Base-by-base conservation (phyloP, 2,888 invertebrate genomes). In the Hetaerina titia region DNA sequence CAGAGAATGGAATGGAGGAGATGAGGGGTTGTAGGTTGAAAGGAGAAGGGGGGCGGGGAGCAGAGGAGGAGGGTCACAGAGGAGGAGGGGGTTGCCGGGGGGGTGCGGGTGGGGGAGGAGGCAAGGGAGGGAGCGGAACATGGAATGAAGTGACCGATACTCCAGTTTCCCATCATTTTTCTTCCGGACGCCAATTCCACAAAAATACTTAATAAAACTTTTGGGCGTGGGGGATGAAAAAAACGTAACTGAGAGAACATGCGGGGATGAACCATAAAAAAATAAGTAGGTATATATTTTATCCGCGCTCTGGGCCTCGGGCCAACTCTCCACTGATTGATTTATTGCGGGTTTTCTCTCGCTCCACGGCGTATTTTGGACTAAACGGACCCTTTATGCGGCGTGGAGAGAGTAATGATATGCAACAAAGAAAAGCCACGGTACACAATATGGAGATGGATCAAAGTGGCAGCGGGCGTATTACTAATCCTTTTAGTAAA, bases 151-250 rank as follows among this genome's bases (percentile, higher is more conserved):
- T 92, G 92, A 92, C 92, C 92, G 92, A 92, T 92, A 92, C 92
- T 92, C 92, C 92, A 92, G 92, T 92, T 92, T 92, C 69, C 92
- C 92, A 92, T 92, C 92, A 92, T 92, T 92, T 92, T 92, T 92
- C 92, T 92, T 92, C 69, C 92, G 92, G 69, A 25, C 92, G 92
- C 92, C 92, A 92, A 69, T 92, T 92, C 92, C 92, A 92, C 92
- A 92, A 92, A 92, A 92, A 92, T 92, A 92, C 92, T 92, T 92
- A 92, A 92, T 92, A 92, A 92, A 69, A 69, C 69, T 69, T 92
- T 92, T 45, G 31, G 22, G 22, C 22, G 2, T 7, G 90, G 19
- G 92, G 64, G 64, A 74, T 22, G 81, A 11, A 13, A 81, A 31
- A 74, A 57, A 74, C 69, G 69, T 64, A 25, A 74, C 25, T 2